phyloP scores from a whole-genome alignment of 2,888 invertebrate species.

The Graphium colonna region DNA sequence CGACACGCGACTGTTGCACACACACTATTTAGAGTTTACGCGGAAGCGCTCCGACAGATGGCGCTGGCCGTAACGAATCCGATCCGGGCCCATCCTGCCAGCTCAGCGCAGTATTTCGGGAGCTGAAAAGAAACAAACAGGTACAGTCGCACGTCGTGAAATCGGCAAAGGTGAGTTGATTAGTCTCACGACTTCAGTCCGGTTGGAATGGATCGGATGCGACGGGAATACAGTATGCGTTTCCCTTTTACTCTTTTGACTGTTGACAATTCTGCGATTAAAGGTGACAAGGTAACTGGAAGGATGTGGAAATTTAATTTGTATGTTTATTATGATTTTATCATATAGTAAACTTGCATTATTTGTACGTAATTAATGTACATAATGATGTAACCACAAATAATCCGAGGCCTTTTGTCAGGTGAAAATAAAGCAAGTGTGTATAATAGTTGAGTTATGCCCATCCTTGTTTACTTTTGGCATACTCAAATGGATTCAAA shows the following conservation, averaged over 20 bases:
- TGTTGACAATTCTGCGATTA: not conserved
- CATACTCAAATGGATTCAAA: too few species aligned
- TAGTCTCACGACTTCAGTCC: conserved; percentile 44
- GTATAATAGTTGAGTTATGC: too few species aligned
- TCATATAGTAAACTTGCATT: too few species aligned
- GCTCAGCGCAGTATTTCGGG: too few species aligned
- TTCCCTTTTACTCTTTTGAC: not conserved
- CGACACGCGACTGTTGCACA: conserved; percentile 57
- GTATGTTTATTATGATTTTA: too few species aligned
- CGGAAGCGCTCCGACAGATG: conserved; percentile 60
- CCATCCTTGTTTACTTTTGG: too few species aligned
- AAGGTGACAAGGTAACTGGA: too few species aligned
- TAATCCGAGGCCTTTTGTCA: too few species aligned
- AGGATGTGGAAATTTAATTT: too few species aligned
- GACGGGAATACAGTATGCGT: conserved; percentile 1
- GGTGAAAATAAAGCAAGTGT: too few species aligned
- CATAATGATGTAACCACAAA: too few species aligned
- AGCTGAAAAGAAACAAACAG: conserved; percentile 63
- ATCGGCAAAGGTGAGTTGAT: conserved; percentile 63
- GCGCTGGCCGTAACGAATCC: conserved; percentile 45
- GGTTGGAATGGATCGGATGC: conserved; percentile 44
- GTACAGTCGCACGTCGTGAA: conserved; percentile 48
- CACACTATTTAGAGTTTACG: conserved; percentile 68
- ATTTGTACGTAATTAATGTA: too few species aligned
- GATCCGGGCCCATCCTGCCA: conserved; percentile 61